These are phyloP conservation scores for Alloscopus bannaensis DNA, from an alignment of 2,888 invertebrate species.

Conservation along the genomic window DNA sequence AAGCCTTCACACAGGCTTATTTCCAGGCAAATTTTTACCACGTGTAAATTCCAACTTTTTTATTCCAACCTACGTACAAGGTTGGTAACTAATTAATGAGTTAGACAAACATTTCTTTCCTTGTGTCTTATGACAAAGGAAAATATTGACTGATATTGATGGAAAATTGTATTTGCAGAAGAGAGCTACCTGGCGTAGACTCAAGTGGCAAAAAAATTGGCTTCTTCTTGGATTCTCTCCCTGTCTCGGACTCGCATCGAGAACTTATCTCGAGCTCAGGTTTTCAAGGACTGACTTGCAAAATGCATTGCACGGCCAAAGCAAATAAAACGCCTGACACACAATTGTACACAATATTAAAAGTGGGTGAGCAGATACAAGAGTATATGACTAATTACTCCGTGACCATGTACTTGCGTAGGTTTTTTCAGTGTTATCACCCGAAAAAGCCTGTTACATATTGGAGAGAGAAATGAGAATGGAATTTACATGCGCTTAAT, in stretches of 20 bases:
- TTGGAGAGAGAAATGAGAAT: too few species aligned
- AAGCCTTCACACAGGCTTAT: too few species aligned
- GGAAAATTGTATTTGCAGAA: not conserved
- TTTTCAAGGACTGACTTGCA: conserved; percentile 18
- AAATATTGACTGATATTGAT: not conserved
- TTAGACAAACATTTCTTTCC: not conserved
- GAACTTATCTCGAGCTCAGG: not conserved
- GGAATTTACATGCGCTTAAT: too few species aligned
- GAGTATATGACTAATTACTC: conserved; percentile 10
- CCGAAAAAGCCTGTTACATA: not conserved
- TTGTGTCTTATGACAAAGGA: not conserved
- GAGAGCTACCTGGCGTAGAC: too few species aligned
- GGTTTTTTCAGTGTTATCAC: not conserved
- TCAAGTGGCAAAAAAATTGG: not conserved
- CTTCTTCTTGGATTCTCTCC: not conserved
- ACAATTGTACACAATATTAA: not conserved
- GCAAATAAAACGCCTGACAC: not conserved
- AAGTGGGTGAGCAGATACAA: not conserved
- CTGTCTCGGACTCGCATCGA: not conserved
- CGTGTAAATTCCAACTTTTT: not conserved
- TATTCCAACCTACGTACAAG: not conserved
- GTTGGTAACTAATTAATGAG: not conserved
- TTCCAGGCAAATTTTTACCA: not conserved
- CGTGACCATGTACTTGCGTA: not conserved
- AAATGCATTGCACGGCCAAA: not conserved